Evolutionary conservation across 2,113 vertebrate genomes (phyloP).

Genomic region (Oenanthe melanoleuca): DNA sequence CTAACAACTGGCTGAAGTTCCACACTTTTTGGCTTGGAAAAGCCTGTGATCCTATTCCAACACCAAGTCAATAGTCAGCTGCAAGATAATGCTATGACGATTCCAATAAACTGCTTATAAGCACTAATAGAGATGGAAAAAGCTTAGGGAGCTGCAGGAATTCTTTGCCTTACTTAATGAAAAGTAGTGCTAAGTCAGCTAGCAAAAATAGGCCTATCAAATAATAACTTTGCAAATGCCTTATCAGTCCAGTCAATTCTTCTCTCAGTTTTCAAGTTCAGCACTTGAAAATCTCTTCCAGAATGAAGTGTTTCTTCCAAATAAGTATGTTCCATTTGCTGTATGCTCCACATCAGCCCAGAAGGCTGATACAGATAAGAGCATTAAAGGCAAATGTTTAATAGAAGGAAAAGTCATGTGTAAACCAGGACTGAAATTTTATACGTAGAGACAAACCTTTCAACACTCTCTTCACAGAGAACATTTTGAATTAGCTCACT

Average conservation of each 20-base stretch:
- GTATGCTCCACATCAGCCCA: conserved; percentile 52
- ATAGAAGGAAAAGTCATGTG: conserved; percentile 35
- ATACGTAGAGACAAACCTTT: conserved; percentile 52
- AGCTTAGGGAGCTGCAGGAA: neutral
- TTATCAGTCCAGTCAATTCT: conserved; percentile 11
- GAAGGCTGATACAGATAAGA: conserved; percentile 72
- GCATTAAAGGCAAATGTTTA: conserved; percentile 61
- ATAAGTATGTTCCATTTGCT: conserved; percentile 40
- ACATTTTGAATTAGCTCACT: conserved; percentile 18
- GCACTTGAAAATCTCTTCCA: conserved; percentile 56
- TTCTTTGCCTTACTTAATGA: neutral
- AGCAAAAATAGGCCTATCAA: conserved; percentile 17
- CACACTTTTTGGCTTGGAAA: neutral
- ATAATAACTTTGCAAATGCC: conserved; percentile 15
- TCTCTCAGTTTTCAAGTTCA: conserved; percentile 60
- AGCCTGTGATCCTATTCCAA: neutral
- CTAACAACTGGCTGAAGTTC: neutral
- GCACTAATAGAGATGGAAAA: neutral
- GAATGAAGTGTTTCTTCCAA: conserved; percentile 58
- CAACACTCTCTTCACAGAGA: neutral
- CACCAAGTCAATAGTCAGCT: neutral
- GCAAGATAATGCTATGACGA: neutral
- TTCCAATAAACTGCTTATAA: conserved; percentile 20
- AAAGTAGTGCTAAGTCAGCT: conserved; percentile 6
- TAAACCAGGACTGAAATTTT: conserved; percentile 53